Evolutionary conservation across 1,140 invertebrate genomes (phyloP), one percentile per base, ranked within the genome.

Genomic region (Cephus cinctus): DNA sequence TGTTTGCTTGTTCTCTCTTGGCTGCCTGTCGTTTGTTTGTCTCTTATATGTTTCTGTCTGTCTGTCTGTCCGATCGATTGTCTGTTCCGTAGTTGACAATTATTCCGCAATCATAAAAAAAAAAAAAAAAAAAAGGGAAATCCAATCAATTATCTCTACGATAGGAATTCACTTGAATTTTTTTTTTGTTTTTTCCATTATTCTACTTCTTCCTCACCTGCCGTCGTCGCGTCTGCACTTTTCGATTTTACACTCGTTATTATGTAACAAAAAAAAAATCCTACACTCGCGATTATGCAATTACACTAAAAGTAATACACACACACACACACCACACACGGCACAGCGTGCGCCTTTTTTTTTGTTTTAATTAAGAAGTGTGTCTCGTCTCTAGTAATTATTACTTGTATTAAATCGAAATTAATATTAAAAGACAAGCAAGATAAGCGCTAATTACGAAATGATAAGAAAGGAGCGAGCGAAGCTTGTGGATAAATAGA

Each of bases 371-470:
- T 36, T 8, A 14, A 36, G 2, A 36, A 36, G 34, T 36, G 34
- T 18, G 14, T 36, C 34, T 36, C 19, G 34, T 36, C 34, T 36
- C 8, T 35, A 35, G 9, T 43, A 53, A 53, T 41, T 43, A 49
- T 46, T 56, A 63, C 44, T 57, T 59, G 52, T 51, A 61, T 56
- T 54, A 22, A 47, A 51, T 51, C 54, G 48, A 60, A 61, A 61
- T 61, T 57, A 61, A 56, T 52, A 46, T 61, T 57, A 57, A 57
- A 59, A 9, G 39, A 39, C 15, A 41, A 6, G 14, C 31, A 16
- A 27, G 16, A 30, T 43, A 16, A 18, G n/a, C 12, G 27, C 41
- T 20, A 43, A 30, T 31, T 20, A 43, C 31, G 21, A 16, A 18
- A 18, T 6, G 3, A 12, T 30, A 39, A 39, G n/a, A 30, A 18